These are phyloP conservation scores for Octopus sinensis DNA, from an alignment of 1,140 invertebrate genomes.

Conservation along the genomic window DNA sequence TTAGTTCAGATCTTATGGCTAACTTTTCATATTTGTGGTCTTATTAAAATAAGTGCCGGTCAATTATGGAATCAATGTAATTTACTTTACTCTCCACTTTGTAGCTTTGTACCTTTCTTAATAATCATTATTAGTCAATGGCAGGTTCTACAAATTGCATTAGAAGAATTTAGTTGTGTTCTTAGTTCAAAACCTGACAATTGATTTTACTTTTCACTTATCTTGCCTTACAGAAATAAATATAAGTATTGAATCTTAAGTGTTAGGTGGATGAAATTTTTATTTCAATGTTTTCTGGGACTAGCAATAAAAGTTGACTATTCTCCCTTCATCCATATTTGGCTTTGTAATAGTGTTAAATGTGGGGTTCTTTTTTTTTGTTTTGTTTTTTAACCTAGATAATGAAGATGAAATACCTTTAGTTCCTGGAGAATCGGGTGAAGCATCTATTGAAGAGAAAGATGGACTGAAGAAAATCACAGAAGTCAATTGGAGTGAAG, in stretches of 20 bases:
- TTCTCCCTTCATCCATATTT: not conserved
- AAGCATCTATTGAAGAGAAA: slow-evolving; percentile 64
- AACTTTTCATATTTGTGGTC: no score
- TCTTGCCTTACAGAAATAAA: not conserved
- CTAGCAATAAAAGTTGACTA: not conserved
- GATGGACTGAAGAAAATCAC: slow-evolving; percentile 82
- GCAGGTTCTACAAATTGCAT: no score
- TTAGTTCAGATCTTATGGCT: no score
- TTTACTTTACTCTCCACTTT: no score
- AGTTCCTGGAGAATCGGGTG: slow-evolving; percentile 70
- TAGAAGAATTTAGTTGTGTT: no score
- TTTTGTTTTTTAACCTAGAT: not conserved
- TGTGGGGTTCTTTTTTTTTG: not conserved
- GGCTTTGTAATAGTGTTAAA: not conserved
- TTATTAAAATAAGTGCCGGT: no score
- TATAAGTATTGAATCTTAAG: not conserved
- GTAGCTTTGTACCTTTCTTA: no score
- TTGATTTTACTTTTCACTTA: not conserved
- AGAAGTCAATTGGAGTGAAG: slow-evolving; percentile 82
- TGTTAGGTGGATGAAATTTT: not conserved
- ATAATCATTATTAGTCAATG: no score
- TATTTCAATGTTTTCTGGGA: not conserved
- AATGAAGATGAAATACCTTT: slow-evolving; percentile 69
- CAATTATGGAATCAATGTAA: no score
- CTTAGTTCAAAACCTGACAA: no score